Evolutionary conservation across 2,888 invertebrate species (phyloP).

Genomic region (Toxonevra muliebris): DNA sequence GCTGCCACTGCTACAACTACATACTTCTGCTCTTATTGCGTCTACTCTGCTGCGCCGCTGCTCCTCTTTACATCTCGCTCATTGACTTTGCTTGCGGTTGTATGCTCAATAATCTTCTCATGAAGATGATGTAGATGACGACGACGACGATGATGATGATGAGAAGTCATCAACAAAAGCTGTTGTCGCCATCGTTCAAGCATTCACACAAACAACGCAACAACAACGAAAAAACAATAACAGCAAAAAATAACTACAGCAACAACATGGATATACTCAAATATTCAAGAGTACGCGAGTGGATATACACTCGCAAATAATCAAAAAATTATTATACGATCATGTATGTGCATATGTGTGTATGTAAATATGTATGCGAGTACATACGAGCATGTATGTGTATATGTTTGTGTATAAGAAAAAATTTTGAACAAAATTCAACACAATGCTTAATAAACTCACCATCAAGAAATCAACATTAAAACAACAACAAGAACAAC

Average conservation of each 20-base stretch:
- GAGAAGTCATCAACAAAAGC: constrained; percentile 31
- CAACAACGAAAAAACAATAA: constrained; percentile 13
- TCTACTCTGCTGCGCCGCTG: constrained; percentile 4
- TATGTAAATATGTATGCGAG: too few species aligned
- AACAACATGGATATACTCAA: background rate
- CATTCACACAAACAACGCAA: constrained; percentile 15
- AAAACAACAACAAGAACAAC: background rate
- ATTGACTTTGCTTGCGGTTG: constrained; percentile 18
- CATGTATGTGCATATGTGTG: too few species aligned
- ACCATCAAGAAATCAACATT: background rate
- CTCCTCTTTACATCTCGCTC: constrained; percentile 13
- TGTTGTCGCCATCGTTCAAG: constrained; percentile 32
- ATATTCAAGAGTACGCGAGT: too few species aligned
- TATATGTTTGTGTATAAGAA: too few species aligned
- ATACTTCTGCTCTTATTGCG: background rate
- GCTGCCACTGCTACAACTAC: constrained; percentile 12
- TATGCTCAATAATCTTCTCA: constrained; percentile 16
- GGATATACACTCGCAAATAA: too few species aligned
- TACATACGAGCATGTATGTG: too few species aligned
- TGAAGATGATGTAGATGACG: background rate
- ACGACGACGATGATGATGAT: constrained; percentile 18
- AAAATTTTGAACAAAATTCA: too few species aligned
- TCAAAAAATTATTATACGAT: too few species aligned
- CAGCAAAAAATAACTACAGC: constrained; percentile 15
- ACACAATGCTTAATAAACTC: constrained; percentile 4